Percentiles rank a stretch among this genome's conserved stretches.
These are phyloP conservation scores for Ageneiosus marmoratus DNA, from an alignment of 2,113 vertebrate species.

Conservation along the genomic window DNA sequence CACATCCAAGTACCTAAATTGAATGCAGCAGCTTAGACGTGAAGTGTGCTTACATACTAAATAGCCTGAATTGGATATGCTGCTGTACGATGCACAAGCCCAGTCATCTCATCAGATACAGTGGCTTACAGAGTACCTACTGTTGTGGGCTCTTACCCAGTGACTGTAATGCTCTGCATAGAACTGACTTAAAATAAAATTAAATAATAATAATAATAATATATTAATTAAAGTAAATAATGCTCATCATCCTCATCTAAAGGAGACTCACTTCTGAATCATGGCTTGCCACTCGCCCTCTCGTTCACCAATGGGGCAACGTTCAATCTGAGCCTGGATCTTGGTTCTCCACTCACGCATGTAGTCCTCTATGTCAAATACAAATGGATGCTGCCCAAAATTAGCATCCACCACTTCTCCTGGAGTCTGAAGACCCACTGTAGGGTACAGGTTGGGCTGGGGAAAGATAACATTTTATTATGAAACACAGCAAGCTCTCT, in stretches of 20 bases:
- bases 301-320: conserved; percentile 89
- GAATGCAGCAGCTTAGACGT: neutral
- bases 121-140: neutral
- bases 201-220: neutral
- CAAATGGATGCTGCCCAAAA: conserved; percentile 96
- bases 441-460: conserved; percentile 97
- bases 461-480: conserved; percentile 26
- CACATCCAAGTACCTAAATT: neutral
- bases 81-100: neutral
- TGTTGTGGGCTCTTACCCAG: neutral
- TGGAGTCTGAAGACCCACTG: conserved; percentile 96
- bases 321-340: conserved; percentile 94
- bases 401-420: conserved; percentile 98
- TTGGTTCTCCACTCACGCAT: conserved; percentile 98
- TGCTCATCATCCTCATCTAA: neutral
- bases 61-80: neutral
- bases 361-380: conserved; percentile 98
- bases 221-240: too few relatives aligned
- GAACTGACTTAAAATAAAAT: neutral
- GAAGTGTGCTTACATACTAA: neutral
- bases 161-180: neutral
- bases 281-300: conserved; percentile 98
- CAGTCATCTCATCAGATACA: neutral
- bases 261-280: conserved; percentile 90
- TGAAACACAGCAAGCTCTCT: neutral